Base-by-base conservation (phyloP, 1,140 invertebrate species). In the Teleopsis dalmanni region DNA sequence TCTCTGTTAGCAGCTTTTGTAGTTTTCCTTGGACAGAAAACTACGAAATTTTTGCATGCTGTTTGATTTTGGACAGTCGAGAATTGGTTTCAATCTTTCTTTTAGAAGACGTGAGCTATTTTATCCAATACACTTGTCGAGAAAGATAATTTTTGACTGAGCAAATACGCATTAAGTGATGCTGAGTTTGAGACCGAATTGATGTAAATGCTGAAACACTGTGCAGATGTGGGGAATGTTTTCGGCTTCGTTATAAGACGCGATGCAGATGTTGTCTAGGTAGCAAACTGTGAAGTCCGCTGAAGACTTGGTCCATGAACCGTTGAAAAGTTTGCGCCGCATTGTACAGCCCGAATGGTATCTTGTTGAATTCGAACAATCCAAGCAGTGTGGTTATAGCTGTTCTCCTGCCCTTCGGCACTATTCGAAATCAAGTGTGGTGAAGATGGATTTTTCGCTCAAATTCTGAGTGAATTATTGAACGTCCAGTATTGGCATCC, bases 261-360 rank as follows among this genome's bases (percentile, higher is more conserved):
- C 73, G 5, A 80, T 56, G 3, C 79, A 57, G 25, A 82, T 70
- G 54, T 81, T 78, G 52, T 81, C 78, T 27, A 54, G 27, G 33
- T 51, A 61, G 2, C 35, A 38, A 46, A 61, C 71, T 13, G 59
- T 54, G 13, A 72, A 50, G 50, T n/a, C 58, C 72, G 41, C 57
- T 9, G 4, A 76, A 55, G 1, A 76, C 59, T 8, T 60, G 31
- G 52, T 75, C 62, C 51, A 78, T 76, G 18, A 73, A 65, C 7
- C 75, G 47, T 56, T 78, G 72, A 51, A 78, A 80, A 2, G 68
- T 72, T 25, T 73, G 62, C 9, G 33, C 34, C 2, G 42, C 42
- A 36, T 73, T 72, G 0, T 59, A 49, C 1, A 75, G 48, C 5
- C 70, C 68, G 45, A 73, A 72, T 1, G 56, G 54, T 62, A 72